These are phyloP conservation scores for Petrocephalus zakoni DNA, from an alignment of 2,113 vertebrate genomes.

Conservation along the genomic window DNA sequence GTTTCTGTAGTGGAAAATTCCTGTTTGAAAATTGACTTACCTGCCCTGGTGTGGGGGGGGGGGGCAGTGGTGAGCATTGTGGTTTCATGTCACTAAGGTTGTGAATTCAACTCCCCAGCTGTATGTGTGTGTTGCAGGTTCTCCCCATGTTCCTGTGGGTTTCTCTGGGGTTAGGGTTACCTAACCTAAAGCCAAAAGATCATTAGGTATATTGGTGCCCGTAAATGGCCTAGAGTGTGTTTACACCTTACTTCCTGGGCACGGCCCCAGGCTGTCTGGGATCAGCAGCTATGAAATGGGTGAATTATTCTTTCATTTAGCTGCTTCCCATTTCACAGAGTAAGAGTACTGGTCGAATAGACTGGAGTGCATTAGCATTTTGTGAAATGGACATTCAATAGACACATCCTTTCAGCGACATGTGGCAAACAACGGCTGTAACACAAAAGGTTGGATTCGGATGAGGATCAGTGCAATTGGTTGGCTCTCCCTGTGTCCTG, in stretches of 20 bases:
- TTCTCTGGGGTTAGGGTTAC: background rate
- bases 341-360: background rate
- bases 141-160: background rate
- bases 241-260: background rate
- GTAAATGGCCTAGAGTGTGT: background rate
- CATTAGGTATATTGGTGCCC: background rate
- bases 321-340: background rate
- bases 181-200: background rate
- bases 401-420: background rate
- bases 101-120: background rate
- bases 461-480: background rate
- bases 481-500: background rate
- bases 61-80: background rate
- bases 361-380: background rate
- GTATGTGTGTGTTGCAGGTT: background rate
- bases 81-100: background rate
- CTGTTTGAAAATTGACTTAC: background rate
- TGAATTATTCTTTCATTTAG: background rate
- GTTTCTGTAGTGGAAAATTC: background rate
- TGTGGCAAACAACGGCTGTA: background rate
- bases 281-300: background rate
- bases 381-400: background rate
- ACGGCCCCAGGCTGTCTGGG: background rate
- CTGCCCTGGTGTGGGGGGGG: background rate
- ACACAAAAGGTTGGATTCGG: background rate